Evolutionary conservation across 2,797 vertebrate genomes (phyloP).

Genomic region (Bovichtus diacanthus): DNA sequence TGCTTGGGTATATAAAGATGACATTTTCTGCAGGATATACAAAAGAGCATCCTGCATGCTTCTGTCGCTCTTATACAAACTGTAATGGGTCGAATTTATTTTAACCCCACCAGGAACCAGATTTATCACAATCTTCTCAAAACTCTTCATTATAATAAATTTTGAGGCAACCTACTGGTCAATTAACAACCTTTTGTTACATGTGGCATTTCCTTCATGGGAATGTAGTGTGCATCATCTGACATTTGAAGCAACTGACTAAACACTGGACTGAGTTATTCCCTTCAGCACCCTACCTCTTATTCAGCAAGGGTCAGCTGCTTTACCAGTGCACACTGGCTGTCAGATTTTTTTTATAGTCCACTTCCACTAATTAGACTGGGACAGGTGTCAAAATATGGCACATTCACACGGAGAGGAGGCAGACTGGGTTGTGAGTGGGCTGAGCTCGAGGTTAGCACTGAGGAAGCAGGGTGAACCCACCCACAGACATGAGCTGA

Average conservation of each 20-base stretch:
- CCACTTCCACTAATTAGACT: conserved; percentile 1
- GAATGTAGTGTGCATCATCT: neutral
- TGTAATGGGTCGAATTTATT: neutral
- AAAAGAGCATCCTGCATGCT: neutral
- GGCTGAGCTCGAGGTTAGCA: too few relatives aligned
- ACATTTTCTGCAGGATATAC: neutral
- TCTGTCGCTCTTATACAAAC: neutral
- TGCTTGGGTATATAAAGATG: neutral
- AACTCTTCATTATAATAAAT: neutral
- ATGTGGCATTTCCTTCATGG: neutral
- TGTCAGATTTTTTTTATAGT: neutral
- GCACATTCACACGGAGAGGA: neutral
- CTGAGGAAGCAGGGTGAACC: neutral
- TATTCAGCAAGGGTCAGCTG: neutral
- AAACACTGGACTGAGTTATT: neutral
- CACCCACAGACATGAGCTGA: neutral
- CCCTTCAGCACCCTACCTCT: neutral
- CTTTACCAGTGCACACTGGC: neutral
- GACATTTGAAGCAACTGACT: conserved; percentile 1
- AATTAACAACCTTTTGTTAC: neutral
- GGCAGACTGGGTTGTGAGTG: neutral
- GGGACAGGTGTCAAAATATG: neutral
- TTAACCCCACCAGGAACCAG: neutral
- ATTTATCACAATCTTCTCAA: neutral
- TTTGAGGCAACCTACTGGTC: neutral